phyloP scores from a whole-genome alignment of 2,888 invertebrate genomes.

The Boloria selene region DNA sequence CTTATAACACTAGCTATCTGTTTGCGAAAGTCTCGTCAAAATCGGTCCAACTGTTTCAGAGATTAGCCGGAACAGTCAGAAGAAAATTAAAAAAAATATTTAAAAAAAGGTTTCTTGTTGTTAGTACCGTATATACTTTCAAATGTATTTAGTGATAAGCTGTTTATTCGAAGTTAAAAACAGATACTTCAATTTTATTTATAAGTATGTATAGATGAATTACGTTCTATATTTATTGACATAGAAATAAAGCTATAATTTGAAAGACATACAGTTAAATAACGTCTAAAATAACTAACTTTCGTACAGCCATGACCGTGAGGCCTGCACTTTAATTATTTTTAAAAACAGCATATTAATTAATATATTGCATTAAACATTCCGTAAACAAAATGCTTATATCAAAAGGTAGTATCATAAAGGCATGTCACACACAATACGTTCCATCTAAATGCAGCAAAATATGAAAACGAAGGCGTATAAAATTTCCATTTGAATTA shows the following conservation, averaged over 20 bases:
- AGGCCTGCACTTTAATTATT: not conserved
- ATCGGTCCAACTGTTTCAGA: too few relatives aligned
- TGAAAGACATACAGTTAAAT: not conserved
- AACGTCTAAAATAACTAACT: not conserved
- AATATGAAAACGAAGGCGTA: slow-evolving; percentile 18
- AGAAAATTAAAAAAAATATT: too few relatives aligned
- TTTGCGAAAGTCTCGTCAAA: too few relatives aligned
- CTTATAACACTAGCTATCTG: too few relatives aligned
- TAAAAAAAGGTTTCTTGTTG: too few relatives aligned
- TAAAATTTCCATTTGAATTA: slow-evolving; percentile 24
- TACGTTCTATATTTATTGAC: not conserved
- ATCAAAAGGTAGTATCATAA: slow-evolving; percentile 17
- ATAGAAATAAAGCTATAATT: not conserved
- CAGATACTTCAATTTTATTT: too few relatives aligned
- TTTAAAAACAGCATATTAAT: slow-evolving; percentile 1
- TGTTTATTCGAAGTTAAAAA: too few relatives aligned
- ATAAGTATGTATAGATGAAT: too few relatives aligned
- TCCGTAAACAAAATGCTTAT: slow-evolving; percentile 5
- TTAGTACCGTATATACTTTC: too few relatives aligned
- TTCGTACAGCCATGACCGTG: too few relatives aligned
- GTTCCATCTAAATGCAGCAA: slow-evolving; percentile 16
- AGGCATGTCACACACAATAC: slow-evolving; percentile 21
- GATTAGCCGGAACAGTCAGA: too few relatives aligned
- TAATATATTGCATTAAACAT: not conserved
- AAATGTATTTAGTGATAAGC: too few relatives aligned